These are phyloP conservation scores for Galendromus occidentalis DNA, from an alignment of 1,140 invertebrate genomes.

Conservation along the genomic window DNA sequence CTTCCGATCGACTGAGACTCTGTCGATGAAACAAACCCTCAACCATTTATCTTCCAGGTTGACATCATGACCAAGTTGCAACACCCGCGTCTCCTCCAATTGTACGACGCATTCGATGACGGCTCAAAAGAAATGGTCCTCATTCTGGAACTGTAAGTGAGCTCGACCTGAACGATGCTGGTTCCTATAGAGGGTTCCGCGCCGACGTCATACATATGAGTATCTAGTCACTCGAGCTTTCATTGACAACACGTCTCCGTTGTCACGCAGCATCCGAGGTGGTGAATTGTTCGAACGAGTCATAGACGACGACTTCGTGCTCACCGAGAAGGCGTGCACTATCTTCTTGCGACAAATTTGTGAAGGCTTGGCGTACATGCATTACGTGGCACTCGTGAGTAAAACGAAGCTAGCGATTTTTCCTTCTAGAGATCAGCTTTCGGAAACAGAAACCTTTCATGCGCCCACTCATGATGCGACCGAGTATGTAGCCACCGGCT, in stretches of 20 bases:
- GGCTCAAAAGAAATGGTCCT: conserved; percentile 77
- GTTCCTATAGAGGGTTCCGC: not conserved
- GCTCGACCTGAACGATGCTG: not conserved
- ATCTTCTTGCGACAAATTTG: conserved; percentile 94
- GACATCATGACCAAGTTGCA: conserved; percentile 85
- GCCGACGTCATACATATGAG: not conserved
- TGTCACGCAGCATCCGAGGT: conserved; percentile 57
- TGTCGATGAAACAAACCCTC: too few relatives aligned
- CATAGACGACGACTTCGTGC: conserved; percentile 87
- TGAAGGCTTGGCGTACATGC: conserved; percentile 88
- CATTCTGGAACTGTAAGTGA: conserved; percentile 80
- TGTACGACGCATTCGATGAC: conserved; percentile 81
- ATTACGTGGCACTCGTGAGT: conserved; percentile 39
- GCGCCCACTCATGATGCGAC: not conserved
- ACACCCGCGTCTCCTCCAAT: conserved; percentile 77
- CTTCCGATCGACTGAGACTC: too few relatives aligned
- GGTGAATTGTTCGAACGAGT: conserved; percentile 95
- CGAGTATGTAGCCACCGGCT: not conserved
- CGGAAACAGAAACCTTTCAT: not conserved
- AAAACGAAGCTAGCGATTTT: not conserved
- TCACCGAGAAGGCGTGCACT: conserved; percentile 82
- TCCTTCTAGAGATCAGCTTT: not conserved
- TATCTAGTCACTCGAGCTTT: not conserved
- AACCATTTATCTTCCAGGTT: conserved; percentile 35
- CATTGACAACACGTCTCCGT: conserved; percentile 10